Evolutionary conservation across 2,888 invertebrate genomes (phyloP), one percentile per base, ranked within the genome.

Genomic region (Drosophila bunnanda): DNA sequence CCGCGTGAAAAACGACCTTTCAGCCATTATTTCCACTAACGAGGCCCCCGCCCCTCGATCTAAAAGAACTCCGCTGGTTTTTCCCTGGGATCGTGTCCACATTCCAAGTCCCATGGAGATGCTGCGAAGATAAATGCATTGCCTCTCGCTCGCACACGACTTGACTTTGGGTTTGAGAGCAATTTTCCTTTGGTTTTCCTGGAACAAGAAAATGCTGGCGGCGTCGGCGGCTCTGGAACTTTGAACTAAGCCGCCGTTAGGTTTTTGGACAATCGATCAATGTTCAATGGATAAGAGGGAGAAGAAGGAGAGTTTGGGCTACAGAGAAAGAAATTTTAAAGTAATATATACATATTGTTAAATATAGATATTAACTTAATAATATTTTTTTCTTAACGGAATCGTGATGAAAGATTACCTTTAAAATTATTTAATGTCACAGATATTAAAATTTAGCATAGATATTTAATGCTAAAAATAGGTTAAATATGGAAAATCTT

Each of bases 1-100:
- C 76, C 84, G 89, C 87, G 84, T 88, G 89, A 89, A 85, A 87
- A 84, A 87, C 85, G 89, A 85, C 85, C 85, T 85, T 89, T 85
- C 85, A 80, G 70, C 88, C 67, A 89, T 88, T 80, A 73, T 77
- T 75, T 67, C 81, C 79, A 83, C 89, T 84, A 84, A 84, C 89
- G 73, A 83, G 88, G 73, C 76, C 75, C 80, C 69, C 77, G 55
- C 64, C 62, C 34, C 38, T 13, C 50, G 32, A 50, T 50, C 48
- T 9, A 20, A 17, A 32, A 32, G 13, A 50, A 32, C 43, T 22
- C 30, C 39, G 54, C 64, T 58, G n/a, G 43, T 62, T 58, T 70
- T 78, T 76, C 55, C 88, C 76, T 82, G 82, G 85, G 88, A 88
- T 80, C 80, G 78, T 65, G 72, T 75, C 78, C 78, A 79, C 82